Conservation (phyloP, 2,888 invertebrate genomes). For the Ochropacha duplaris region DNA sequence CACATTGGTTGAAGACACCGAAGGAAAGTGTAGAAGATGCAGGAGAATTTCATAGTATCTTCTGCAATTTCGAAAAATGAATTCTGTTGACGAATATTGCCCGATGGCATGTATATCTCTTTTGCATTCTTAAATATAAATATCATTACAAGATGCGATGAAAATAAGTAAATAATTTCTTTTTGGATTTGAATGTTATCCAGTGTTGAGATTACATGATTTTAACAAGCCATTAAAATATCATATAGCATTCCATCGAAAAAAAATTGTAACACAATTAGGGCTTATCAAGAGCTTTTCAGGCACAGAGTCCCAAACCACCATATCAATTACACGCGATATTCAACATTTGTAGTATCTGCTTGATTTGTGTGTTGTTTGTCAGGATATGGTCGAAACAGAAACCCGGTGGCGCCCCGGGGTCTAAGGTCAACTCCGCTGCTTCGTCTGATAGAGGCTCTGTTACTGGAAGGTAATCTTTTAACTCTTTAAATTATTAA, state of each 20-base stretch:
- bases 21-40: too few species aligned
- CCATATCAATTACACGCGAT: background rate
- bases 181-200: too few species aligned
- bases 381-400: slow-evolving; percentile 74
- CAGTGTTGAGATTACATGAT: too few species aligned
- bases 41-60: too few species aligned
- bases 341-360: background rate
- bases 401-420: slow-evolving; percentile 41
- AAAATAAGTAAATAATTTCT: too few species aligned
- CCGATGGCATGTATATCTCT: too few species aligned
- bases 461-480: slow-evolving; percentile 44
- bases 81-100: too few species aligned
- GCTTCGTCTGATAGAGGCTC: slow-evolving; percentile 51
- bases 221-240: background rate
- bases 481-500: background rate
- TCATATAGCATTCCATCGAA: background rate
- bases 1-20: too few species aligned
- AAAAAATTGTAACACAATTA: background rate
- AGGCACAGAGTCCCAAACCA: background rate
- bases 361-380: slow-evolving; percentile 18
- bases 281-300: background rate
- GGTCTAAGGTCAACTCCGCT: slow-evolving; percentile 42
- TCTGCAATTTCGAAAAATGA: too few species aligned
- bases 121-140: too few species aligned
- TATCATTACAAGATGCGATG: too few species aligned